Base-by-base conservation (phyloP, 1,140 invertebrate species). In the Drosophila melanogaster region DNA sequence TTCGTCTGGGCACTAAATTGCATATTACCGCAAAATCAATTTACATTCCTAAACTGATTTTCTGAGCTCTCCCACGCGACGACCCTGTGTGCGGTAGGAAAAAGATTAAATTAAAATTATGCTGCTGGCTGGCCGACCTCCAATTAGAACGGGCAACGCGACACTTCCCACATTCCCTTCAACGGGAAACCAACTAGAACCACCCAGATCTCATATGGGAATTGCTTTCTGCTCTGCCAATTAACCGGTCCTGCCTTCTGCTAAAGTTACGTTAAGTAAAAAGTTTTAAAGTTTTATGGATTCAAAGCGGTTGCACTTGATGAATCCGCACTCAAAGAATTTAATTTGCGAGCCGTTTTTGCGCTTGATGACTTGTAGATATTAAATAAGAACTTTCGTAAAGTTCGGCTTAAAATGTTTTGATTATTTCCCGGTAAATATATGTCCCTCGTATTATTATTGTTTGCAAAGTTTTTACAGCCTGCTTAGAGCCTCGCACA, bases 31-130 rank as follows among this genome's bases (percentile, higher is more conserved):
- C 83, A 86, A 89, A 86, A 86, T 87, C 83, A 86, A 86, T 86
- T 86, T 86, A 86, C 83, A 86, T 86, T 86, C 84, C 83, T 87
- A 86, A 86, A 86, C 83, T 86, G 83, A 86, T 83, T 86, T 86
- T 66, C 75, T 37, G 44, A 77, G 55, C 55, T 50, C 47, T 33
- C 38, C 58, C 38, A 30, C 40, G 54, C 54, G 49, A 59, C 53
- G 54, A 30, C 40, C 17, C 40, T 17, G 44, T 46, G 46, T 51
- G 73, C 69, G 73, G 79, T 70, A 56, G 83, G 84, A 77, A 86
- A 84, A 89, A 87, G 80, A 86, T 86, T 86, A 86, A 86, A 86
- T 86, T 86, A 86, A 86, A 86, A 86, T 86, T 86, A 87, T 86
- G 84, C 75, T 83, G 43, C 71, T 72, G 35, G 24, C 41, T 30